Evolutionary conservation across 2,888 invertebrate species (phyloP).

Genomic region (Hypomecis atomaria): DNA sequence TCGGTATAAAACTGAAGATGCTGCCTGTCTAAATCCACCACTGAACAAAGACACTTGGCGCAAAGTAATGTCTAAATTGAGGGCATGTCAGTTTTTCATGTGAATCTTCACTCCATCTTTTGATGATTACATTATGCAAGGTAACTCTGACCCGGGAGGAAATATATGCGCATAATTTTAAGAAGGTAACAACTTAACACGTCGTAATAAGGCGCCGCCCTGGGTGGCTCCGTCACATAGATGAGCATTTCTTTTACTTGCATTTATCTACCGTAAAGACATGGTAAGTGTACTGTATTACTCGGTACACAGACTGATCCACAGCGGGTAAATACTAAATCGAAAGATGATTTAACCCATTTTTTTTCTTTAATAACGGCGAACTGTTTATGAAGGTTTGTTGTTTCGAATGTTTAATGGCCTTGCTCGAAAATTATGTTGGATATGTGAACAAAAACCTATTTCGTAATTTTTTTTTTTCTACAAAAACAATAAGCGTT

Average conservation of each 20-base stretch:
- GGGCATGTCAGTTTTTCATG: slow-evolving; percentile 16
- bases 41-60: no score
- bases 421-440: no score
- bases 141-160: slow-evolving; percentile 45
- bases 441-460: no score
- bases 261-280: slow-evolving; percentile 11
- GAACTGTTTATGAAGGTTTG: no score
- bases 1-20: no score
- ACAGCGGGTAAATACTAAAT: no score
- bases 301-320: no score
- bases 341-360: no score
- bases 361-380: no score
- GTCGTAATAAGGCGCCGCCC: slow-evolving; percentile 44
- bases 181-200: slow-evolving; percentile 50
- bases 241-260: slow-evolving; percentile 8
- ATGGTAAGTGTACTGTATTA: not conserved
- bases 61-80: not conserved
- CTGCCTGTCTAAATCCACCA: not conserved
- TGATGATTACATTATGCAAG: slow-evolving; percentile 26
- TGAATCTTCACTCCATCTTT: slow-evolving; percentile 20
- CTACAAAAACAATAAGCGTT: no score
- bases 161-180: slow-evolving; percentile 55
- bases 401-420: no score
- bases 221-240: slow-evolving; percentile 17
- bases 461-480: no score